Percentiles rank a stretch among this genome's conserved stretches.
Evolutionary conservation across 1,140 invertebrate species (phyloP).

Genomic region (Papilio helenus): DNA sequence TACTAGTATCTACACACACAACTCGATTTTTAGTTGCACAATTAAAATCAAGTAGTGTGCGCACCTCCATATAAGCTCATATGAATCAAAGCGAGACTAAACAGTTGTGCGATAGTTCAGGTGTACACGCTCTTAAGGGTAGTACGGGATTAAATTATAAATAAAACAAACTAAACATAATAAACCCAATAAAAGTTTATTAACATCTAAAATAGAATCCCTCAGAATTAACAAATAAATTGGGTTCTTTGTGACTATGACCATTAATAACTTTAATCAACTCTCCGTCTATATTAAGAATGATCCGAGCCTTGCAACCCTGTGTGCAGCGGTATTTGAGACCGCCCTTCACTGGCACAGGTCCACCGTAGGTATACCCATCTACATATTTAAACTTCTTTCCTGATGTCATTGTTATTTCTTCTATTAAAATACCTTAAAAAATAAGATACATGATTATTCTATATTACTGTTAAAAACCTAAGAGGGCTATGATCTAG

Average conservation of each 20-base stretch:
- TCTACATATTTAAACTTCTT: constrained; percentile 48
- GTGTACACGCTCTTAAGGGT: no score
- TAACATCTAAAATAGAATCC: constrained; percentile 47
- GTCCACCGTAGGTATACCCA: constrained; percentile 52
- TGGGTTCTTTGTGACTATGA: constrained; percentile 50
- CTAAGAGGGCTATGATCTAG: no score
- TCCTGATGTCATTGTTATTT: constrained; percentile 49
- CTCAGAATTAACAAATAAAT: constrained; percentile 34
- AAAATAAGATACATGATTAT: not conserved
- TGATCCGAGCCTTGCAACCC: constrained; percentile 50
- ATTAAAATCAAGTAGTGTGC: no score
- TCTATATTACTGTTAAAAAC: no score
- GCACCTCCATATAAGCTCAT: no score
- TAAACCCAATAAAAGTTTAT: not conserved
- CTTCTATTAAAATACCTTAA: constrained; percentile 41
- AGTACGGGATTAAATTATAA: no score
- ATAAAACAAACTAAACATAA: no score
- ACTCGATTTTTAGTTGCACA: no score
- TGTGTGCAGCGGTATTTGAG: constrained; percentile 50
- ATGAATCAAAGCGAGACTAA: no score
- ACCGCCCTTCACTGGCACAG: constrained; percentile 12
- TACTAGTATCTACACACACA: no score
- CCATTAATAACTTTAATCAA: constrained; percentile 42
- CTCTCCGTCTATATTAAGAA: constrained; percentile 40
- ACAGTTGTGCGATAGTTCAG: no score